phyloP scores from a whole-genome alignment of 1,140 invertebrate species.

The Acromyrmex heyeri region DNA sequence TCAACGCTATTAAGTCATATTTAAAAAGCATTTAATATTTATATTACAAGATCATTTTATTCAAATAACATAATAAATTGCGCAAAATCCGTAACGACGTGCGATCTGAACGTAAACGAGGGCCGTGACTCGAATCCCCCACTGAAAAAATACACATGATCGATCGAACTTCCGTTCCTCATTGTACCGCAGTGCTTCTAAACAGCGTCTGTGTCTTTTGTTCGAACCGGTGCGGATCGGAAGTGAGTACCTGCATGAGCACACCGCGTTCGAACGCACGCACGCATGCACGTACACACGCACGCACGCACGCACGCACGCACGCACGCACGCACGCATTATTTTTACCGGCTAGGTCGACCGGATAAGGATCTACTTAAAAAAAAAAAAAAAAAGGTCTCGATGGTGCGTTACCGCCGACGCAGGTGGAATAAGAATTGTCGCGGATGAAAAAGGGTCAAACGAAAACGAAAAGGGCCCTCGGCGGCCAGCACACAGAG shows the following conservation, averaged over 20 bases:
- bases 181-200: constrained; percentile 51
- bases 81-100: background rate
- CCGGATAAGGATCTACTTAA: constrained; percentile 37
- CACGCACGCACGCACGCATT: constrained; percentile 34
- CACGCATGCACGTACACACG: too few relatives aligned
- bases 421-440: constrained; percentile 70
- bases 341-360: constrained; percentile 65
- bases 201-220: constrained; percentile 45
- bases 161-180: constrained; percentile 66
- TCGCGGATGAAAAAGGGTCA: constrained; percentile 51
- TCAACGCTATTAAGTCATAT: background rate
- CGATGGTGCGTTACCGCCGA: background rate
- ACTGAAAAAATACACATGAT: constrained; percentile 40
- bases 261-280: background rate
- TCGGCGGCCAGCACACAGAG: constrained; percentile 7
- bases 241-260: constrained; percentile 51
- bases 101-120: constrained; percentile 3
- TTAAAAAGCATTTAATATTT: background rate
- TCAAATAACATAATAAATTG: background rate
- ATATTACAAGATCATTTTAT: background rate
- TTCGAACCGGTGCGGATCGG: constrained; percentile 59
- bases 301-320: constrained; percentile 30
- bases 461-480: constrained; percentile 76
- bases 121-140: background rate
- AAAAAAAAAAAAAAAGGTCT: constrained; percentile 34